These are phyloP conservation scores for Paramisgurnus dabryanus DNA, from an alignment of 2,113 vertebrate species.

Conservation along the genomic window DNA sequence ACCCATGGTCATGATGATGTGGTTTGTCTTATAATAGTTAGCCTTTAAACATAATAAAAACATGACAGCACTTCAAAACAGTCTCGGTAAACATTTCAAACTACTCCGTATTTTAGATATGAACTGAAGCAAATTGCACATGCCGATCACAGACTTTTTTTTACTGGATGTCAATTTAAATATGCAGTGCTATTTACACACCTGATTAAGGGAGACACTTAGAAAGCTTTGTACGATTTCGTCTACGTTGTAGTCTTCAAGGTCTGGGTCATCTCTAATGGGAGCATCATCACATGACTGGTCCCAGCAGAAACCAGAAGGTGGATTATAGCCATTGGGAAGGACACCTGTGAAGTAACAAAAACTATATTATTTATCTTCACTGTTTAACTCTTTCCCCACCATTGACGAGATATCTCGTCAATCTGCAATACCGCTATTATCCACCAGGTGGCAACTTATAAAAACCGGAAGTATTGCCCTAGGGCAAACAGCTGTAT, in stretches of 20 bases:
- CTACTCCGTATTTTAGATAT: too few relatives aligned
- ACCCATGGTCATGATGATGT: conserved; percentile 95
- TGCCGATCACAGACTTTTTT: neutral
- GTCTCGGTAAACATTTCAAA: too few relatives aligned
- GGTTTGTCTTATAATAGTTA: conserved; percentile 79
- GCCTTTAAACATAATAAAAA: conserved; percentile 64
- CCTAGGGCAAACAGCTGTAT: too few relatives aligned
- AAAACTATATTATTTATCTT: too few relatives aligned
- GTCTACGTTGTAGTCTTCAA: conserved; percentile 85
- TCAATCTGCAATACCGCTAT: too few relatives aligned
- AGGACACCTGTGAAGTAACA: conserved; percentile 77
- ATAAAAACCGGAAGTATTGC: too few relatives aligned
- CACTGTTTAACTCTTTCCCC: too few relatives aligned
- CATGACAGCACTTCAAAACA: too few relatives aligned
- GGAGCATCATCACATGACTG: conserved; percentile 80
- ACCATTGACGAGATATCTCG: too few relatives aligned
- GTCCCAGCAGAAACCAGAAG: conserved; percentile 85
- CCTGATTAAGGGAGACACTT: conserved; percentile 70
- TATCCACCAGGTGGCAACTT: too few relatives aligned
- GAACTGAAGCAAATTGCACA: neutral
- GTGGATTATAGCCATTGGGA: conserved; percentile 86
- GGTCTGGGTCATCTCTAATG: conserved; percentile 79
- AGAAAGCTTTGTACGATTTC: conserved; percentile 76
- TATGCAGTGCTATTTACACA: conserved; percentile 40
- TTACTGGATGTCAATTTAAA: too few relatives aligned